phyloP scores from a whole-genome alignment of 2,113 vertebrate species.

The Galemys pyrenaicus region DNA sequence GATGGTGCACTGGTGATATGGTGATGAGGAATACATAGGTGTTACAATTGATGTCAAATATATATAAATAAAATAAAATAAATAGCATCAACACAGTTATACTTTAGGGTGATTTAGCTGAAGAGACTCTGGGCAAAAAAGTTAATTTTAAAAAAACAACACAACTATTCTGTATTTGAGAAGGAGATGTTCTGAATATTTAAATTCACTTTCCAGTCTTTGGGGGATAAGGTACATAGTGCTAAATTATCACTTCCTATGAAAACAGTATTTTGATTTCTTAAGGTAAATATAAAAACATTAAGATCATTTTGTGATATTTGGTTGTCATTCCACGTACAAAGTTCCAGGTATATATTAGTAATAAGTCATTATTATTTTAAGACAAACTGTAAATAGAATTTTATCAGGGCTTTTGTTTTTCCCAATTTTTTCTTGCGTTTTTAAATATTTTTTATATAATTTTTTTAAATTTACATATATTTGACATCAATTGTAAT shows the following conservation, averaged over 20 bases:
- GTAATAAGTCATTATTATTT: neutral
- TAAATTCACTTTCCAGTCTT: constrained; percentile 22
- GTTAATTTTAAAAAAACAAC: neutral
- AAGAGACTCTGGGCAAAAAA: neutral
- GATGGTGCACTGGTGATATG: too few species aligned
- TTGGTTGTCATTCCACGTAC: neutral
- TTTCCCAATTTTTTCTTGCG: too few species aligned
- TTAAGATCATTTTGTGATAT: neutral
- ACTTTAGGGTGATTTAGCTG: neutral
- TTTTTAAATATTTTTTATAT: too few species aligned
- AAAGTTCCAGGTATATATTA: constrained; percentile 5
- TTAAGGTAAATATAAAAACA: constrained; percentile 17
- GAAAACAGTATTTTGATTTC: constrained; percentile 14
- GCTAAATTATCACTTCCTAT: neutral
- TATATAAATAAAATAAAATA: too few species aligned
- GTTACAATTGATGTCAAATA: too few species aligned
- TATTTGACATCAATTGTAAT: too few species aligned
- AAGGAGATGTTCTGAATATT: neutral
- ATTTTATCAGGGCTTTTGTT: neutral
- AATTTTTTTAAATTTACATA: too few species aligned
- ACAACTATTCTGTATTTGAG: neutral
- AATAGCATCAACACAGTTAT: neutral
- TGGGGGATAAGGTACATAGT: neutral
- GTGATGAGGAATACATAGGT: too few species aligned
- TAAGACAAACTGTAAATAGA: neutral